These are phyloP conservation scores for Synanthedon myopaeformis DNA, from an alignment of 2,888 invertebrate genomes.

Conservation along the genomic window DNA sequence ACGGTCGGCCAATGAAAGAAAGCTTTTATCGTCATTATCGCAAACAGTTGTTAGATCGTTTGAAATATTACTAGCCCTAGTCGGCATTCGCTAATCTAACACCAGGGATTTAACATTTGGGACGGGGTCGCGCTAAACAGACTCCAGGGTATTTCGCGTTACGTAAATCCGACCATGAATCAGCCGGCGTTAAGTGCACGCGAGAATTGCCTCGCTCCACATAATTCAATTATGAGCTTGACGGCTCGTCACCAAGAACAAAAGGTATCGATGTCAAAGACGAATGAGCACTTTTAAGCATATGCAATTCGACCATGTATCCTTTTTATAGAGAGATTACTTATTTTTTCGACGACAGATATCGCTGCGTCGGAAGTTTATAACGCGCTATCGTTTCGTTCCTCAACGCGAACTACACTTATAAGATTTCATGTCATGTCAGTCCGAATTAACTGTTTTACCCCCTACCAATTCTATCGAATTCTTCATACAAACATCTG, in stretches of 20 bases:
- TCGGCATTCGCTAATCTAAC: neutral
- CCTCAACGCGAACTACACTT: too few species aligned
- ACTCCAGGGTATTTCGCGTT: constrained; percentile 40
- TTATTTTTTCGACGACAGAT: too few species aligned
- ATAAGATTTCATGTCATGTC: too few species aligned
- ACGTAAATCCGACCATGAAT: constrained; percentile 42
- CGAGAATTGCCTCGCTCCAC: constrained; percentile 51
- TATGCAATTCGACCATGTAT: too few species aligned
- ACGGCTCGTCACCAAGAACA: constrained; percentile 21
- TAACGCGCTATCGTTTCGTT: too few species aligned
- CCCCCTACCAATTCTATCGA: too few species aligned
- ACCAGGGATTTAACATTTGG: constrained; percentile 15
- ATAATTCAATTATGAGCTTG: constrained; percentile 61
- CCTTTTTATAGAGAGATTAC: too few species aligned
- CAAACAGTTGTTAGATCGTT: constrained; percentile 2
- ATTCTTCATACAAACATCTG: too few species aligned
- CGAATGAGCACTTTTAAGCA: neutral
- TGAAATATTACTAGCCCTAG: constrained; percentile 3
- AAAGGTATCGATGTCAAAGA: neutral
- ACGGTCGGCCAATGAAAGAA: neutral
- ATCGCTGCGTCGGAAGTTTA: too few species aligned
- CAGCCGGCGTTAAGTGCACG: constrained; percentile 52
- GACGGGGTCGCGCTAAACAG: constrained; percentile 35
- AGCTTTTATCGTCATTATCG: neutral
- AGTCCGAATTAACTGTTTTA: too few species aligned